Conservation (phyloP, 2,888 invertebrate genomes). For the Orthonevra nobilis region DNA sequence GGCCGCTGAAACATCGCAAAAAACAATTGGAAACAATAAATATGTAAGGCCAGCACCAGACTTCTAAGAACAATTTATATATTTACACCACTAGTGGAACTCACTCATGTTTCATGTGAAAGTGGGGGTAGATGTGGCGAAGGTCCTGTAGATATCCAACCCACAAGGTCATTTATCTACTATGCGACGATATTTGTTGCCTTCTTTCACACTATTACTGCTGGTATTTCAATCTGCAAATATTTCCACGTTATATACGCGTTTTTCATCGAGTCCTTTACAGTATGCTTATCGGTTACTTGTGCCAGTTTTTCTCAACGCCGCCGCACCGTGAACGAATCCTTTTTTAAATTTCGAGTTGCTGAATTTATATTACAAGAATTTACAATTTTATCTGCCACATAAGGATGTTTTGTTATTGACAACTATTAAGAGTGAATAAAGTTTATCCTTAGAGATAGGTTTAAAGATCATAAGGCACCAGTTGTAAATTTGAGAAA, state of each 20-base stretch:
- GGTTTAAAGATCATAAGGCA: no score
- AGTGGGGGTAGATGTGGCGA: background rate
- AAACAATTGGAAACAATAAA: background rate
- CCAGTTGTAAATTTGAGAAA: no score
- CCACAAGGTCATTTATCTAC: background rate
- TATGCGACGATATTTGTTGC: conserved; percentile 5
- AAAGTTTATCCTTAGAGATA: no score
- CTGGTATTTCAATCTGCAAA: conserved; percentile 43
- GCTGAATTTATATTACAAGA: no score
- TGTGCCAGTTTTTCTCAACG: no score
- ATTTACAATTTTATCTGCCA: no score
- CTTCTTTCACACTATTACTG: background rate
- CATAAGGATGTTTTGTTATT: no score
- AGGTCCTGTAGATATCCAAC: background rate
- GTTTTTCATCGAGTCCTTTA: background rate
- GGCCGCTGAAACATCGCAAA: background rate
- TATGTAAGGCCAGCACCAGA: background rate
- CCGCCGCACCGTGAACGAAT: no score
- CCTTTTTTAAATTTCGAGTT: no score
- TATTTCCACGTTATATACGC: conserved; percentile 28
- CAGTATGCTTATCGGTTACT: conserved; percentile 29
- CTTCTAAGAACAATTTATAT: conserved; percentile 6
- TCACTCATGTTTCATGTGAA: background rate
- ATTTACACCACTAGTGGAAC: conserved; percentile 7
- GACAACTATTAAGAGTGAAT: no score